Evolutionary conservation across 2,113 vertebrate species (phyloP), one percentile per base, ranked within the genome.

Genomic region (Phrynosoma blainvillii): DNA sequence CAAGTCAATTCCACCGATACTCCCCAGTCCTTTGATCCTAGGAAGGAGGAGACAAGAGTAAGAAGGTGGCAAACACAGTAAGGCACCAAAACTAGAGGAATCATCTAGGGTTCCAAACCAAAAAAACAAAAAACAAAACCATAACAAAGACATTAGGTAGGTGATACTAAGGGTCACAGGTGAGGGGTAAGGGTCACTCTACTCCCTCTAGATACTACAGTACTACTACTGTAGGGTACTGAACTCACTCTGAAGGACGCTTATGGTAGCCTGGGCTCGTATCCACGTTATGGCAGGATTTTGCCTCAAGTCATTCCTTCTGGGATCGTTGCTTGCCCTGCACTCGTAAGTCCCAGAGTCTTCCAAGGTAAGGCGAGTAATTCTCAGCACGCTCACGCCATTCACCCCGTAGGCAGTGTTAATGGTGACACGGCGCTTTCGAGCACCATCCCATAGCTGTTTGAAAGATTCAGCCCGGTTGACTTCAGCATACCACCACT

Each of bases 321-420:
- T 97, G 93, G 98, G 98, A 96, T 99, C 98, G 97, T 99, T 99
- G 98, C 99, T 99, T 93, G 98, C 99, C 96, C 99, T 98, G 96
- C 99, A 99, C 97, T 99, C 98, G 97, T 99, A 99, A 94, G 98
- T 99, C 96, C 98, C 99, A 94, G 98, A 98, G 97, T 99, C 99
- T 97, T 99, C 98, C 97, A 99, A 95, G 91, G 97, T 98, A 93
- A 99, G 98, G 93, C 97, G 98, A 75, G 97, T 98, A 94, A 99
- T 97, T 95, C 98, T 98, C 94, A 99, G 98, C 96, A 99, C 99
- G 95, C 99, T 99, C 95, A 99, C 99, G 93, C 97, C 98, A 94
- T 99, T 99, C 96, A 97, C 92, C 94, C 99, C 98, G 95, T 98
- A 99, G 92, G 98, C 99, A 62, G 97, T 98, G 98, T 98, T 98